phyloP scores from a whole-genome alignment of 2,113 vertebrate species.

The Mustelus asterias region DNA sequence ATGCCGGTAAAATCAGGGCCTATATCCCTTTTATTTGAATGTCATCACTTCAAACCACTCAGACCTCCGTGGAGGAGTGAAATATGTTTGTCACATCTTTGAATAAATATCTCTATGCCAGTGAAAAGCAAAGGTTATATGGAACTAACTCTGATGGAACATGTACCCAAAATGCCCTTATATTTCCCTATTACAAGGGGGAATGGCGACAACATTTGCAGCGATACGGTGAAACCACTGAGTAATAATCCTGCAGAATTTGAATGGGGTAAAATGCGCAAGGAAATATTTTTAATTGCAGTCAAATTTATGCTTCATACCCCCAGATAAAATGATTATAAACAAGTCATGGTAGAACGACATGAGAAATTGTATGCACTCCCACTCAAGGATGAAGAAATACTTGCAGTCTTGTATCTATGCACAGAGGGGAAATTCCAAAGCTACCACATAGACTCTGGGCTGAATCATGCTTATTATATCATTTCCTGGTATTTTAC shows the following conservation, averaged over 20 bases:
- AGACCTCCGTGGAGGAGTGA: background rate
- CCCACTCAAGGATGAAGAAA: background rate
- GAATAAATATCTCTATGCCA: background rate
- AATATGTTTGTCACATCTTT: background rate
- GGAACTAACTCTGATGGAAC: background rate
- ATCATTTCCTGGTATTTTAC: slow-evolving; percentile 10
- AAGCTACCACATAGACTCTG: background rate
- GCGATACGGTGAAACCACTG: background rate
- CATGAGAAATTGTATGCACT: background rate
- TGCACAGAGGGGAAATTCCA: background rate
- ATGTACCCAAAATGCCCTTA: background rate
- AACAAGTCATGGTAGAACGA: background rate
- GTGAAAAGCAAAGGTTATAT: background rate
- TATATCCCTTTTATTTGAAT: background rate
- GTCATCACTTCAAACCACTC: background rate
- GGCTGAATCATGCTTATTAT: background rate
- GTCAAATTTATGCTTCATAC: background rate
- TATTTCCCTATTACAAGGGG: background rate
- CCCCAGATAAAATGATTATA: background rate
- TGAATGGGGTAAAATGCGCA: background rate
- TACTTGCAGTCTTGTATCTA: background rate
- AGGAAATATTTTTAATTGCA: background rate
- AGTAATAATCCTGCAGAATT: background rate
- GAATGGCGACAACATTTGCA: background rate
- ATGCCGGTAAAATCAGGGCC: too few relatives aligned